These are phyloP conservation scores for Limanda limanda DNA, from an alignment of 2,113 vertebrate species.

Conservation along the genomic window DNA sequence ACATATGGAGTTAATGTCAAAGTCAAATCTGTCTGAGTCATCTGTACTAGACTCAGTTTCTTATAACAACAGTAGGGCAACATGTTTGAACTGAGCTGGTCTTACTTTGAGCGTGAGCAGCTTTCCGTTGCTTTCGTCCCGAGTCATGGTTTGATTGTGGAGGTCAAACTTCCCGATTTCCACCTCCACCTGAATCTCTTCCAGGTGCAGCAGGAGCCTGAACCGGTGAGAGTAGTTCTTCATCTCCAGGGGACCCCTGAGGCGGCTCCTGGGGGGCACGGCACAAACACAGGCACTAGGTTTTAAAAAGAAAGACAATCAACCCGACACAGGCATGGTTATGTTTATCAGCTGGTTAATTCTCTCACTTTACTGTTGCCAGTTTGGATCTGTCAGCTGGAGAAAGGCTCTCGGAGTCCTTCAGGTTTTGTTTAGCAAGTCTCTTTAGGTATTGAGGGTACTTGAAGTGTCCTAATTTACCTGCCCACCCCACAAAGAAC, in stretches of 20 bases:
- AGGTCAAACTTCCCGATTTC: constrained; percentile 90
- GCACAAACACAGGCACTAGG: neutral
- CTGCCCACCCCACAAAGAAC: neutral
- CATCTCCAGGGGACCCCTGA: constrained; percentile 78
- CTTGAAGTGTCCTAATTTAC: constrained; percentile 52
- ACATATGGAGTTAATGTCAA: too few species aligned
- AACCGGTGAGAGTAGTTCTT: constrained; percentile 84
- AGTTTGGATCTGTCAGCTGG: constrained; percentile 54
- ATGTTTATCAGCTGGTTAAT: neutral
- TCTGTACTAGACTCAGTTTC: too few species aligned
- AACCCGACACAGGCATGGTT: fast-evolving
- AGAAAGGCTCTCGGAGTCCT: constrained; percentile 58
- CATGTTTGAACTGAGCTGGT: neutral
- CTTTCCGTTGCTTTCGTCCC: constrained; percentile 65
- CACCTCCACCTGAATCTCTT: constrained; percentile 93
- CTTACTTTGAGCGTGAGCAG: constrained; percentile 87
- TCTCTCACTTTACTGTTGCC: constrained; percentile 67
- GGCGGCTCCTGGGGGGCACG: constrained; percentile 74
- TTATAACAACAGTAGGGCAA: too few species aligned
- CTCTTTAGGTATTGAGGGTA: constrained; percentile 69
- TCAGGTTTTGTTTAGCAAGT: constrained; percentile 59
- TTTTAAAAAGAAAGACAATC: neutral
- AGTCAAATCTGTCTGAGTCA: too few species aligned
- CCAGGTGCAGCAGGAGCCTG: constrained; percentile 88
- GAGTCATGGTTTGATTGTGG: constrained; percentile 81